phyloP scores from a whole-genome alignment of 92 coral and sea anemone species.

The Zoanthus solanderi region DNA sequence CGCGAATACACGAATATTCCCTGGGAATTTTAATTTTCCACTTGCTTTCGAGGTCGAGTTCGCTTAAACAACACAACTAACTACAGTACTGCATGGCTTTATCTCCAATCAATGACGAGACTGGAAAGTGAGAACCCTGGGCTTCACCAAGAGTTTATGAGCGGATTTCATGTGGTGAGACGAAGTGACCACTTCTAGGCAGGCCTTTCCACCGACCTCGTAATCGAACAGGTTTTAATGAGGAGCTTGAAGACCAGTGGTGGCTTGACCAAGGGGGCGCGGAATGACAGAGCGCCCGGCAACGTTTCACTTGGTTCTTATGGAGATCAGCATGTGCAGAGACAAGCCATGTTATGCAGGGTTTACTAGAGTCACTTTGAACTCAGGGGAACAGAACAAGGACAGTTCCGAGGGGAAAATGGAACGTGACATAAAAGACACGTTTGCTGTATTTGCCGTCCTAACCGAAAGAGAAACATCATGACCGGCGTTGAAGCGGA shows the following conservation, averaged over 20 bases:
- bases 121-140: slow-evolving; percentile 27
- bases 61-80: no score
- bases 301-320: slow-evolving; percentile 49
- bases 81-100: neutral
- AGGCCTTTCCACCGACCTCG: slow-evolving; percentile 61
- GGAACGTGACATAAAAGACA: slow-evolving; percentile 42
- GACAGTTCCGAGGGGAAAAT: slow-evolving; percentile 7
- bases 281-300: slow-evolving; percentile 51
- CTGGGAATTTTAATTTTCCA: no score
- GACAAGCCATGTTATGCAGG: slow-evolving; percentile 47
- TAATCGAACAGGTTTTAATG: slow-evolving; percentile 57
- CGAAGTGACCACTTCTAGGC: slow-evolving; percentile 67
- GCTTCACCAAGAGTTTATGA: slow-evolving; percentile 28
- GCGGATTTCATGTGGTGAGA: slow-evolving; percentile 53
- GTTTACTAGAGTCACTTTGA: slow-evolving; percentile 1
- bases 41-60: no score
- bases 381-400: slow-evolving; percentile 47
- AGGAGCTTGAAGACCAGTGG: slow-evolving; percentile 65
- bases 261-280: slow-evolving; percentile 63
- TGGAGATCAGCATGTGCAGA: slow-evolving; percentile 67
- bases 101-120: neutral
- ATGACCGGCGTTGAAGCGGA: slow-evolving; percentile 26
- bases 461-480: slow-evolving; percentile 24
- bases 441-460: slow-evolving; percentile 15
- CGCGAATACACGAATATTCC: no score